Evolutionary conservation across 2,888 invertebrate species (phyloP).

Genomic region (Drosophila merina): DNA sequence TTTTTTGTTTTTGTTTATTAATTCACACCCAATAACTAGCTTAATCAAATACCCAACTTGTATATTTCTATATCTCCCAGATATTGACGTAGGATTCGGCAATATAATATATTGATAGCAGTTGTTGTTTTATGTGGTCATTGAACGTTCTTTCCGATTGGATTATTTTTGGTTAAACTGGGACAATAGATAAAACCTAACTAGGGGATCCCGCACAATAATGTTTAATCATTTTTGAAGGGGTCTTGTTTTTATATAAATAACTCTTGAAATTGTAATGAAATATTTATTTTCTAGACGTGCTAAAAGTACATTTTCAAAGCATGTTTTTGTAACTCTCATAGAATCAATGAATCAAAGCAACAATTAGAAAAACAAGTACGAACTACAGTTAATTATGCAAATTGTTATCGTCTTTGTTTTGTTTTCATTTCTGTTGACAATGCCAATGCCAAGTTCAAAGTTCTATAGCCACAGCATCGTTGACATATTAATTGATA

Average conservation of each 20-base stretch:
- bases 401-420: slow-evolving; percentile 33
- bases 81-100: slow-evolving; percentile 12
- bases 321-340: not conserved
- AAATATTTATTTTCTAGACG: too few species aligned
- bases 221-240: not conserved
- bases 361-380: not conserved
- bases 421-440: slow-evolving; percentile 26
- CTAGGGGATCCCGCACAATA: not conserved
- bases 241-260: too few species aligned
- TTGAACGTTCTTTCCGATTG: slow-evolving; percentile 38
- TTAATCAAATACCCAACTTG: slow-evolving; percentile 52
- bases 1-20: slow-evolving; percentile 39
- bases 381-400: slow-evolving; percentile 33
- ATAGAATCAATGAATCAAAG: not conserved
- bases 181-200: slow-evolving; percentile 10
- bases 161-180: slow-evolving; percentile 9
- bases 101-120: slow-evolving; percentile 41
- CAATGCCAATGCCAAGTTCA: slow-evolving; percentile 62
- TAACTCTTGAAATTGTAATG: too few species aligned
- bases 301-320: too few species aligned
- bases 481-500: slow-evolving; percentile 53
- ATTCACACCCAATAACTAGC: slow-evolving; percentile 54
- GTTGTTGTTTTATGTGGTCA: slow-evolving; percentile 51
- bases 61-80: slow-evolving; percentile 10
- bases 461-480: slow-evolving; percentile 27